Conservation (phyloP, 2,797 vertebrate genomes). For the Antennarius maculatus region DNA sequence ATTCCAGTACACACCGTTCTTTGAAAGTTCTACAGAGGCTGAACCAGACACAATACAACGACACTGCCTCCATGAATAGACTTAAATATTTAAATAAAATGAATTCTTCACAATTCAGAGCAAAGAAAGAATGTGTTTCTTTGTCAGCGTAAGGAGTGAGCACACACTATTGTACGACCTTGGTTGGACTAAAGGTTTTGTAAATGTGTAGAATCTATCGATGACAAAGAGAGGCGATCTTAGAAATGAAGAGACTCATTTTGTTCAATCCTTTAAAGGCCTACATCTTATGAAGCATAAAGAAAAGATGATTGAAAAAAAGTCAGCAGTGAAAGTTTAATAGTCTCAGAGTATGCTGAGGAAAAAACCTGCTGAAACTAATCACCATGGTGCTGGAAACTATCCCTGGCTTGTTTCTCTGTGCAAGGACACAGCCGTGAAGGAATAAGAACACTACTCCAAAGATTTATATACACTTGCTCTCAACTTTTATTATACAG, state of each 20-base stretch:
- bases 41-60: slow-evolving; percentile 22
- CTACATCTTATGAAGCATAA: slow-evolving; percentile 29
- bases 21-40: slow-evolving; percentile 21
- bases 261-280: slow-evolving; percentile 47
- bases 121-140: slow-evolving; percentile 33
- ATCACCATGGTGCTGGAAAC: slow-evolving; percentile 43
- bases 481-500: slow-evolving; percentile 66
- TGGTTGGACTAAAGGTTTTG: slow-evolving; percentile 43
- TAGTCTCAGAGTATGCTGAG: slow-evolving; percentile 18
- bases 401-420: slow-evolving; percentile 35
- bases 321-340: slow-evolving; percentile 15
- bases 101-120: slow-evolving; percentile 18
- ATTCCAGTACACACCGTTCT: slow-evolving; percentile 33
- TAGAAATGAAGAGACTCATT: slow-evolving; percentile 46
- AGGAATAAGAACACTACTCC: slow-evolving; percentile 40
- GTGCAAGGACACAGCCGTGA: slow-evolving; percentile 29
- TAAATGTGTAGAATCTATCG: slow-evolving; percentile 45
- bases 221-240: slow-evolving; percentile 60
- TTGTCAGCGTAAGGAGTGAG: slow-evolving; percentile 52
- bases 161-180: slow-evolving; percentile 47
- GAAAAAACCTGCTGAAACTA: slow-evolving; percentile 51
- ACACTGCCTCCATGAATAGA: slow-evolving; percentile 33
- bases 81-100: slow-evolving; percentile 27
- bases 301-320: slow-evolving; percentile 22
- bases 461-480: slow-evolving; percentile 68